phyloP scores from a whole-genome alignment of 2,113 vertebrate genomes.

The Psophia crepitans region DNA sequence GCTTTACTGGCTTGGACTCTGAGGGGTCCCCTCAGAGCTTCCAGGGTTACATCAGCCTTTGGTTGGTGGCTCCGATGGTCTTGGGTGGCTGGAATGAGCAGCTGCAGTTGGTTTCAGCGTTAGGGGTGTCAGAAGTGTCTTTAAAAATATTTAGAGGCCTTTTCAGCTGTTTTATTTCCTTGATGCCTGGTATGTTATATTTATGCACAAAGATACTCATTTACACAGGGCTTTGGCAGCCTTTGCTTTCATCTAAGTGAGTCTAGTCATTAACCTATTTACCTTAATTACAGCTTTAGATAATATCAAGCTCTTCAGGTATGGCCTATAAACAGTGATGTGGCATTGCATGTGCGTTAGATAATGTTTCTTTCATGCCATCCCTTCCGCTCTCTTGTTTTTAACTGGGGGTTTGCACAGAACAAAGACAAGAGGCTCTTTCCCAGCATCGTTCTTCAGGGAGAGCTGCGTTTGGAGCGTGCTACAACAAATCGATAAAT shows the following conservation, averaged over 20 bases:
- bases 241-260: not conserved
- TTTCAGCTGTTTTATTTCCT: not conserved
- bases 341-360: not conserved
- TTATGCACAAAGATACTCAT: not conserved
- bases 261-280: not conserved
- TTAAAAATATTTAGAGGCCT: not conserved
- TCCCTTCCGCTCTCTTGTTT: not conserved
- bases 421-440: not conserved
- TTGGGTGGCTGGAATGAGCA: not conserved
- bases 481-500: not conserved
- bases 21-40: too few relatives aligned
- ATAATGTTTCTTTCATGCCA: not conserved
- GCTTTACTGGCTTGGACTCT: not conserved
- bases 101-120: not conserved
- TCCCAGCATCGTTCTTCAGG: not conserved
- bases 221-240: not conserved
- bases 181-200: not conserved
- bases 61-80: not conserved
- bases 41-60: not conserved
- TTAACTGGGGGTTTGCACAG: not conserved
- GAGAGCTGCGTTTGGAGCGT: not conserved
- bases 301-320: not conserved
- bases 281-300: slow-evolving; percentile 11
- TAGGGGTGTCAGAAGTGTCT: not conserved
- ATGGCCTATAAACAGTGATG: not conserved